A percentile compares a stretch with the other conserved stretches of the same genome.
These are phyloP conservation scores for Drosophila falleni DNA, from an alignment of 2,888 invertebrate species.

Conservation along the genomic window DNA sequence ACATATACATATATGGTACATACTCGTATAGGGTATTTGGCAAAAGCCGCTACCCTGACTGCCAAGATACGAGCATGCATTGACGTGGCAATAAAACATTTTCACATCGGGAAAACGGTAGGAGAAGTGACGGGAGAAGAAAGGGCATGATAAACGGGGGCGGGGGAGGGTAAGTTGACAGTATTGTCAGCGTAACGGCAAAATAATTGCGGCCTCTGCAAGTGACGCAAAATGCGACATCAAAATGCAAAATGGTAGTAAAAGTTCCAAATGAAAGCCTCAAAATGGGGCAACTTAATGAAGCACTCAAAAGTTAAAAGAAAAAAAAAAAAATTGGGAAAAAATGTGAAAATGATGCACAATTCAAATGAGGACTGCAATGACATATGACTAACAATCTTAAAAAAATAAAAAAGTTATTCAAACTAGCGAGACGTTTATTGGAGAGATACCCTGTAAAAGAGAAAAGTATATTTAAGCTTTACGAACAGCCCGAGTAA, in stretches of 20 bases:
- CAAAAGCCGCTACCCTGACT: conserved; percentile 3
- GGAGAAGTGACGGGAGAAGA: not conserved
- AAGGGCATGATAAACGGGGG: conserved; percentile 24
- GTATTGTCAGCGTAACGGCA: conserved; percentile 54
- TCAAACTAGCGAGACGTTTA: not conserved
- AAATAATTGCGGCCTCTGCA: conserved; percentile 68
- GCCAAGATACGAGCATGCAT: conserved; percentile 46
- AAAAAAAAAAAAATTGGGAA: conserved; percentile 9
- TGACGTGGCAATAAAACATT: conserved; percentile 61
- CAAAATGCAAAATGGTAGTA: conserved; percentile 61
- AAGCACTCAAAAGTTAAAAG: conserved; percentile 33
- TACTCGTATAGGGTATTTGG: conserved; percentile 24
- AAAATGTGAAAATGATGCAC: conserved; percentile 8
- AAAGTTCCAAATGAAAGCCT: conserved; percentile 28
- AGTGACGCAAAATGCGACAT: conserved; percentile 60
- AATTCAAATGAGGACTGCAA: conserved; percentile 13
- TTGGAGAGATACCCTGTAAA: not conserved
- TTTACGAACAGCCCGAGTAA: too few species aligned
- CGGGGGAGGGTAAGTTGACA: conserved; percentile 6
- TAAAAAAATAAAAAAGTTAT: conserved; percentile 5
- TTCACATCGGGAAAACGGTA: not conserved
- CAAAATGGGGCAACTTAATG: conserved; percentile 34
- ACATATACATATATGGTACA: not conserved
- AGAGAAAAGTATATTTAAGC: too few species aligned
- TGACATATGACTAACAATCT: conserved; percentile 31